Percentiles rank a stretch among this genome's conserved stretches.
These are phyloP conservation scores for Sebastes hubbsi DNA, from an alignment of 2,797 vertebrate genomes.

Conservation along the genomic window DNA sequence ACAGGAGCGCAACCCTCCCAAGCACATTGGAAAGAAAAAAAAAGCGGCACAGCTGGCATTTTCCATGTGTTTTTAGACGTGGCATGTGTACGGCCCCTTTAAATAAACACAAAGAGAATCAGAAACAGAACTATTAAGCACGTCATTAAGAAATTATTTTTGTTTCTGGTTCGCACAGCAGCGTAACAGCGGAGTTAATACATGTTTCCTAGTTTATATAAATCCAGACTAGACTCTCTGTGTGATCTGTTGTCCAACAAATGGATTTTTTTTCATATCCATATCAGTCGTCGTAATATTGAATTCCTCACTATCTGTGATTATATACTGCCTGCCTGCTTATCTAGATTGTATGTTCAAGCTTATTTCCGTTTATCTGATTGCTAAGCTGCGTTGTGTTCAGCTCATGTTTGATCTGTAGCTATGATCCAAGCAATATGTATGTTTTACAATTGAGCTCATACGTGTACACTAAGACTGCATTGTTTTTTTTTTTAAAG, in stretches of 20 bases:
- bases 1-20: too few relatives aligned
- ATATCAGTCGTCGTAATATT: background rate
- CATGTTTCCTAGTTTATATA: background rate
- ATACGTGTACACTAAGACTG: background rate
- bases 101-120: slow-evolving; percentile 20
- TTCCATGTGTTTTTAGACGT: too few relatives aligned
- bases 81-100: too few relatives aligned
- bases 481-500: background rate
- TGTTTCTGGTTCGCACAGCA: background rate
- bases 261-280: background rate
- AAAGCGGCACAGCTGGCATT: too few relatives aligned
- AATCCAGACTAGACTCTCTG: background rate
- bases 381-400: background rate
- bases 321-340: background rate
- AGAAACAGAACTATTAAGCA: background rate
- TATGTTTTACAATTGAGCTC: background rate
- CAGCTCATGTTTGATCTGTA: background rate
- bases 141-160: slow-evolving; percentile 18
- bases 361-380: slow-evolving; percentile 22
- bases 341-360: slow-evolving; percentile 5
- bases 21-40: too few relatives aligned
- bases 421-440: background rate
- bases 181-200: background rate
- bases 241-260: slow-evolving; percentile 15
- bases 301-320: background rate